Base-by-base conservation (phyloP, 2,113 vertebrate species). In the Myotis yumanensis region DNA sequence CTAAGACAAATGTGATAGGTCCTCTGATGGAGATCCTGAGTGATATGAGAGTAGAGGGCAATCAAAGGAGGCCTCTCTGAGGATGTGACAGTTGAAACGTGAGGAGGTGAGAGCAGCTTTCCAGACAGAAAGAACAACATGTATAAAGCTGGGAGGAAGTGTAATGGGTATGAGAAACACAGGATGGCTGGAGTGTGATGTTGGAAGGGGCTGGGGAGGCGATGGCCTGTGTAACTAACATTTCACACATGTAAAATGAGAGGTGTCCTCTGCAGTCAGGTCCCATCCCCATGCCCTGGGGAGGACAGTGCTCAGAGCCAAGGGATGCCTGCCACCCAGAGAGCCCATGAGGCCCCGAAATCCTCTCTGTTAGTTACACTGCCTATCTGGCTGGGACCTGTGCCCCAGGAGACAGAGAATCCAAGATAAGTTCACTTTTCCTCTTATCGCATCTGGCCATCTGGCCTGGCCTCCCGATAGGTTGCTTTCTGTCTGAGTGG, bases 381-480 rank as follows among this genome's bases (percentile, higher is more conserved):
- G 32, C 37, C 57, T 95, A 89, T 22, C 79, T 89, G 40, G 12
- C 91, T 73, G 10, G 68, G 72, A 86, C 71, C 69, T 89, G 3
- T 57, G 86, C 64, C 66, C 62, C 30, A 37, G 28, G 76, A 96
- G 91, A 94, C 89, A 80, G 32, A 80, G 28, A 90, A 89, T 79
- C 85, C 81, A 80, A 90, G 91, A 83, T 59, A 79, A 91, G 57
- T 81, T 91, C 32, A 85, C 66, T 84, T 89, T 89, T 86, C 57
- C 80, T 96, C 35, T 89, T 95, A 80, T 48, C 51, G 1, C 37
- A 64, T 66, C 48, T 89, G 37, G 79, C 66, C 69, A 11, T 71
- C 86, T 86, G 82, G 40, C 73, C 59, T 54, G 71, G 62, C 48
- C 68, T 90, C 82, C 64, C 4, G 7, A 30, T 76, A 12, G 73